Conservation (phyloP, 2,113 vertebrate species). For the Laterallus jamaicensis region DNA sequence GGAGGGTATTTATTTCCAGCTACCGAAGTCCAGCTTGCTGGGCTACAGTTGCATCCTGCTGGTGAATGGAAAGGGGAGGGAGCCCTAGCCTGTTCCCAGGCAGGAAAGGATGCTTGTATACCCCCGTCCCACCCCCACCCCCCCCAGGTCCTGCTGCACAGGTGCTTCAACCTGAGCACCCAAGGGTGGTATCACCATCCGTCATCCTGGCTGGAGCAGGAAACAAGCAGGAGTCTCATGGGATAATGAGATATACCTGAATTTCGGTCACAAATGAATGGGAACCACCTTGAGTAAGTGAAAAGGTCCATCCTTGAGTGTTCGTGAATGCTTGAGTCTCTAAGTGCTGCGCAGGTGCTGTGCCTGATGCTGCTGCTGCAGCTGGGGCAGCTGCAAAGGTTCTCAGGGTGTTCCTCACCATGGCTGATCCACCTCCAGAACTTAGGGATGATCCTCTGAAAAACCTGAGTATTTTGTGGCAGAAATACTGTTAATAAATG, state of each 20-base stretch:
- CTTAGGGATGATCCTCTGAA: background rate
- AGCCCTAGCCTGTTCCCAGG: background rate
- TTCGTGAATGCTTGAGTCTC: background rate
- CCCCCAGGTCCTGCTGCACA: background rate
- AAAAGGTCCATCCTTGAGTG: background rate
- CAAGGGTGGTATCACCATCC: background rate
- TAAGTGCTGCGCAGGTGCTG: background rate
- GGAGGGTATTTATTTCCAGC: conserved; percentile 23
- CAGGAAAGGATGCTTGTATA: background rate
- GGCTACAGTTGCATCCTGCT: background rate
- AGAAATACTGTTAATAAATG: background rate
- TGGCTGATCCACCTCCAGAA: background rate
- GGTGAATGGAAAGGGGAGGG: background rate
- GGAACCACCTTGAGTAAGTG: background rate
- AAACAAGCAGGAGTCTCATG: background rate
- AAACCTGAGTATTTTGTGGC: background rate
- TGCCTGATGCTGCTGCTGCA: rapidly evolving
- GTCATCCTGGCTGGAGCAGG: background rate
- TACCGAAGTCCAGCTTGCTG: background rate
- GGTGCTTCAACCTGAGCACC: conserved; percentile 21
- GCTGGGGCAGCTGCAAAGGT: background rate
- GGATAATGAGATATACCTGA: background rate
- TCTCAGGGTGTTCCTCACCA: background rate
- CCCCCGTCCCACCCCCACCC: no score
- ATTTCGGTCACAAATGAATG: background rate